These are phyloP conservation scores for Metacarcinus magister DNA, from an alignment of 2,888 invertebrate species.

Conservation along the genomic window DNA sequence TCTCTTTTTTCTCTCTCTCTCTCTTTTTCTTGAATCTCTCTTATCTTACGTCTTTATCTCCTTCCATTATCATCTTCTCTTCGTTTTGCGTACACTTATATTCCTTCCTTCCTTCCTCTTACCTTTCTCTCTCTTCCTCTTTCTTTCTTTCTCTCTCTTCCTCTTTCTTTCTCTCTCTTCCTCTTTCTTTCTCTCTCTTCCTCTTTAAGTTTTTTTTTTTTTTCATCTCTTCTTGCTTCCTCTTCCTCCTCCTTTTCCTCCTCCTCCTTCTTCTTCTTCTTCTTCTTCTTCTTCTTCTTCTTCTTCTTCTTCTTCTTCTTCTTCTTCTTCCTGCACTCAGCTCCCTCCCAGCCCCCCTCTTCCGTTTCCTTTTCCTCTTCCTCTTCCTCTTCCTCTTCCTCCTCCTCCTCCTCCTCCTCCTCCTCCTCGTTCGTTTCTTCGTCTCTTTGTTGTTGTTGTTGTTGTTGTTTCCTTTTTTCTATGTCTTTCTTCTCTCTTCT, in stretches of 20 bases:
- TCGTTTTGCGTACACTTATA: not conserved
- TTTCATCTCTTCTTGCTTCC: not conserved
- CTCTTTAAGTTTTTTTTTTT: not conserved
- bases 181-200: not conserved
- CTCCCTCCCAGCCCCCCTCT: not conserved
- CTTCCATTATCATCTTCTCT: not conserved
- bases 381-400: not conserved
- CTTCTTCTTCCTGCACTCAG: not conserved
- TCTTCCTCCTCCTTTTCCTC: not conserved
- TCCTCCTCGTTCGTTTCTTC: not conserved
- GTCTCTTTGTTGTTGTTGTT: not conserved
- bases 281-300: not conserved
- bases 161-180: not conserved
- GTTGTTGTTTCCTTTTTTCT: not conserved
- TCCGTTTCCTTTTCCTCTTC: not conserved
- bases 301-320: not conserved
- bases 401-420: not conserved
- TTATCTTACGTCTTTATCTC: not conserved
- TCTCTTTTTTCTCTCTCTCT: too few relatives aligned
- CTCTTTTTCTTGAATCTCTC: too few relatives aligned
- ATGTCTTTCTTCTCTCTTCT: not conserved
- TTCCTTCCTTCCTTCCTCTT: not conserved
- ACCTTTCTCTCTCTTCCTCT: not conserved
- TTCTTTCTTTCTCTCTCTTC: not conserved
- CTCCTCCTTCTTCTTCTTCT: not conserved